Percentiles rank a stretch among this genome's conserved stretches.
Evolutionary conservation across 92 coral and sea anemone species (phyloP).

Genomic region (Epizoanthus ramosus): DNA sequence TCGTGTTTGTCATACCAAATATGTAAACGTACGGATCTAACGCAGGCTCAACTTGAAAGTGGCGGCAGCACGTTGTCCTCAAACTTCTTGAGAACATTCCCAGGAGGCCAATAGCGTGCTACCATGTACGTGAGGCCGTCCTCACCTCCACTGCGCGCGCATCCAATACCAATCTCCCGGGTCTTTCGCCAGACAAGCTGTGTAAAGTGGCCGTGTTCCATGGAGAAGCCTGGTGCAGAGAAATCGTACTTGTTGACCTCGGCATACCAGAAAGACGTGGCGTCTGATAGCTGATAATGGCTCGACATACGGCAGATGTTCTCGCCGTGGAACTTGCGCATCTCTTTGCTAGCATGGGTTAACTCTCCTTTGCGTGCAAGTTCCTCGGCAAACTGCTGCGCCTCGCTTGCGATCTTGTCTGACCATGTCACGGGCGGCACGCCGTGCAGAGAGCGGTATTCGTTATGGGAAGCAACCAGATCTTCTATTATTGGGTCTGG

Average conservation of each 20-base stretch:
- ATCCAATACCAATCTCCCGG: constrained; percentile 86
- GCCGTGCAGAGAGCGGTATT: constrained; percentile 82
- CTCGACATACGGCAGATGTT: constrained; percentile 81
- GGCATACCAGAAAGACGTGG: constrained; percentile 77
- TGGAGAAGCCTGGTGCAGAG: constrained; percentile 77
- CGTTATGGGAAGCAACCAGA: constrained; percentile 75
- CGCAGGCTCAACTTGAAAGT: constrained; percentile 16
- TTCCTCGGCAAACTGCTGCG: constrained; percentile 88
- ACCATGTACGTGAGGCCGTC: constrained; percentile 75
- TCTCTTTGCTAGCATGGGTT: constrained; percentile 75
- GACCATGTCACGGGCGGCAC: constrained; percentile 90
- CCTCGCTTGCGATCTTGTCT: constrained; percentile 79
- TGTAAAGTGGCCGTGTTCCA: constrained; percentile 82
- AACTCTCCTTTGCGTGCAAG: constrained; percentile 77
- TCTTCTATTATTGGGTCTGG: constrained; percentile 43
- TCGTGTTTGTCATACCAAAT: too few species aligned
- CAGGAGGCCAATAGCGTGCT: constrained; percentile 93
- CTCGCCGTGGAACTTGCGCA: constrained; percentile 78
- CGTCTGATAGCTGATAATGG: constrained; percentile 69
- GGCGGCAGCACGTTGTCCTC: constrained; percentile 76
- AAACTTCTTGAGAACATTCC: constrained; percentile 80
- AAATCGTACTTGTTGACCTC: constrained; percentile 71
- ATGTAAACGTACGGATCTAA: not conserved
- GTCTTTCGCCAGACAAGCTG: constrained; percentile 93
- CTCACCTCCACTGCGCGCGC: constrained; percentile 76